Evolutionary conservation across 2,113 vertebrate species (phyloP).

Genomic region (Lanius collurio): DNA sequence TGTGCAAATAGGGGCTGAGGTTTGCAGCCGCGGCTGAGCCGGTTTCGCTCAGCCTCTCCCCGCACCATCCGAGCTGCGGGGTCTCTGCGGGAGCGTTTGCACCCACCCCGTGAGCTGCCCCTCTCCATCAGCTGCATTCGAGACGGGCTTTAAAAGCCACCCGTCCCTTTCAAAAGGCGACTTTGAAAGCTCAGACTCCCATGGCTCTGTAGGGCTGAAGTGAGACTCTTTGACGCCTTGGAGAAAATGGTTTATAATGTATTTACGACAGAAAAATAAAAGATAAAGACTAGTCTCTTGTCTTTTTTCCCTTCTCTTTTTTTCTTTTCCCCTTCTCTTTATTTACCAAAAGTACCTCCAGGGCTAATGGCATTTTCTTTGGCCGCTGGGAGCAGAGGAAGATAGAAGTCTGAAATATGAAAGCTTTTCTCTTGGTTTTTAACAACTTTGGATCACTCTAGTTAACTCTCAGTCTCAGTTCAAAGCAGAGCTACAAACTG

Average conservation of each 20-base stretch:
- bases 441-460: slow-evolving; percentile 37
- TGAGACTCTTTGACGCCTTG: not conserved
- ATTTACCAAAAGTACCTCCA: slow-evolving; percentile 52
- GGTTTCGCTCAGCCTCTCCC: not conserved
- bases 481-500: slow-evolving; percentile 13
- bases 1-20: not conserved
- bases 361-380: slow-evolving; percentile 53
- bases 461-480: slow-evolving; percentile 43
- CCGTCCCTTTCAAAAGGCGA: not conserved
- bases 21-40: not conserved
- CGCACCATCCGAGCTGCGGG: not conserved
- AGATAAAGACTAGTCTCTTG: slow-evolving; percentile 13
- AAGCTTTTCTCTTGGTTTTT: slow-evolving; percentile 44
- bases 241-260: slow-evolving; percentile 10
- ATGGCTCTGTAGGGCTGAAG: not conserved
- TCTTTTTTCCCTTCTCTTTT: not conserved
- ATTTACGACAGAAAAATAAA: slow-evolving; percentile 11
- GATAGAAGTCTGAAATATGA: slow-evolving; percentile 55
- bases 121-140: not conserved
- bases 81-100: fast-evolving
- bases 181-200: slow-evolving; percentile 50
- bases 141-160: slow-evolving; percentile 45
- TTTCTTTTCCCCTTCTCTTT: not conserved
- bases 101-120: not conserved
- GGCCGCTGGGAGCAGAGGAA: slow-evolving; percentile 20